Base-by-base conservation (phyloP, 2,113 vertebrate genomes). In the Corapipo altera region DNA sequence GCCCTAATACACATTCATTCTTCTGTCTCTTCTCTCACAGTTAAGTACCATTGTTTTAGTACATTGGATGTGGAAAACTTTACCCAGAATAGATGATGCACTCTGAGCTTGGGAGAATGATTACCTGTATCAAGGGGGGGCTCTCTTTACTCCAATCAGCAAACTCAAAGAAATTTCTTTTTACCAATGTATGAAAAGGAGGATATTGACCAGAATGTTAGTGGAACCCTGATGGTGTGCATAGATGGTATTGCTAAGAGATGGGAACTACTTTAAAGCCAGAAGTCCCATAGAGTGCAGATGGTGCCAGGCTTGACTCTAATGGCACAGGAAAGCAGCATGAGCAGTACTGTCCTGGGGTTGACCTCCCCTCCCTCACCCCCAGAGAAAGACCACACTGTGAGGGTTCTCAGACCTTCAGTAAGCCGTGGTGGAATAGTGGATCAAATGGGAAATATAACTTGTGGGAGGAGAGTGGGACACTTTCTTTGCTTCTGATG, bases 301-400 rank as follows among this genome's bases (percentile, higher is more conserved):
- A 26, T 55, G 73, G 18, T 55, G n/a, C 39, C 48, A 52, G 52
- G 32, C 30, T 73, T 35, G 59, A 5, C 26, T 30, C 35, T 37
- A 39, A 6, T 22, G 75, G 66, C 5, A 8, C 11, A 20, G 21
- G 44, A 35, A 19, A 33, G 54, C 21, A 22, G 23, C 5, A 46
- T 46, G 3, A 18, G 23, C 35, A n/a, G 41, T 2, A 5, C 22
- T 9, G 21, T 43, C 32, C 57, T 0, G 0, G 41, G 18, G 3
- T 6, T 0, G 1, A 22, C 18, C 21, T 61, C 4, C 0, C 27
- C 21, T 48, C 43, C 33, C 2, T 3, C 1, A 2, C 8, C 22
- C 26, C 28, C 33, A 5, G 3, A 11, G 61, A 85, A 55, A 8
- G 4, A 5, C 26, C 20, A 12, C 1, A 1, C 54, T 3, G 0